phyloP scores from a whole-genome alignment of 1,140 invertebrate species.

The Eupeodes corollae region DNA sequence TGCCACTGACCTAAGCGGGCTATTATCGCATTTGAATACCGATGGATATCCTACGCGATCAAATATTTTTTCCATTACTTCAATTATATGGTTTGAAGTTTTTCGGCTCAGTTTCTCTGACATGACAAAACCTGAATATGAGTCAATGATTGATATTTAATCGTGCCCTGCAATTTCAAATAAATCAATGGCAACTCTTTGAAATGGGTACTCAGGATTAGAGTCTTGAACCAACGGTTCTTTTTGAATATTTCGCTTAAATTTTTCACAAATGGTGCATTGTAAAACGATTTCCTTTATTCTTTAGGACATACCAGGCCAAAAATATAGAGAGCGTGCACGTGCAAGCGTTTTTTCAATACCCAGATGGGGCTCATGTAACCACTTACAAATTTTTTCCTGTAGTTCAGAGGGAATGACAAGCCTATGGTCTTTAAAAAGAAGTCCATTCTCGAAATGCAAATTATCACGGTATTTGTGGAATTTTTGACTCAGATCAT shows the following conservation, averaged over 20 bases:
- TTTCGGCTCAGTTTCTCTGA: neutral
- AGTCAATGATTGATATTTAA: slow-evolving; percentile 1
- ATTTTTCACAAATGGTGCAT: slow-evolving; percentile 9
- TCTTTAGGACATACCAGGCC: slow-evolving; percentile 4
- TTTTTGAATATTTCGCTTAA: slow-evolving; percentile 5
- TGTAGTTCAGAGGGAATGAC: slow-evolving; percentile 5
- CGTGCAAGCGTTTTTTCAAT: slow-evolving; percentile 5
- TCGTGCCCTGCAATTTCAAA: slow-evolving; percentile 2
- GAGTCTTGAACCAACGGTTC: slow-evolving; percentile 4
- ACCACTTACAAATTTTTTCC: slow-evolving; percentile 1
- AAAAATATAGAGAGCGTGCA: slow-evolving; percentile 4
- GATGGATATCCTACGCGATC: slow-evolving; percentile 1
- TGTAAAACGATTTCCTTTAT: slow-evolving; percentile 2
- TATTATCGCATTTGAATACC: slow-evolving; percentile 1
- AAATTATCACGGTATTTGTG: slow-evolving; percentile 7
- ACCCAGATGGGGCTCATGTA: slow-evolving; percentile 10
- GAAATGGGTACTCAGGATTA: slow-evolving; percentile 3
- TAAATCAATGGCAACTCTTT: slow-evolving; percentile 2
- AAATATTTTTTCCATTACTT: slow-evolving; percentile 1
- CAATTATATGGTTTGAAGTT: slow-evolving; percentile 1
- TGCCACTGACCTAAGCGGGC: neutral
- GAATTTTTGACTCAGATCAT: neutral
- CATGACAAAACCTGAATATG: slow-evolving; percentile 1
- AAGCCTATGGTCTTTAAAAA: slow-evolving; percentile 4
- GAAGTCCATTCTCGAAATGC: slow-evolving; percentile 6